phyloP scores from a whole-genome alignment of 2,888 invertebrate genomes.

The Teleogryllus oceanicus region DNA sequence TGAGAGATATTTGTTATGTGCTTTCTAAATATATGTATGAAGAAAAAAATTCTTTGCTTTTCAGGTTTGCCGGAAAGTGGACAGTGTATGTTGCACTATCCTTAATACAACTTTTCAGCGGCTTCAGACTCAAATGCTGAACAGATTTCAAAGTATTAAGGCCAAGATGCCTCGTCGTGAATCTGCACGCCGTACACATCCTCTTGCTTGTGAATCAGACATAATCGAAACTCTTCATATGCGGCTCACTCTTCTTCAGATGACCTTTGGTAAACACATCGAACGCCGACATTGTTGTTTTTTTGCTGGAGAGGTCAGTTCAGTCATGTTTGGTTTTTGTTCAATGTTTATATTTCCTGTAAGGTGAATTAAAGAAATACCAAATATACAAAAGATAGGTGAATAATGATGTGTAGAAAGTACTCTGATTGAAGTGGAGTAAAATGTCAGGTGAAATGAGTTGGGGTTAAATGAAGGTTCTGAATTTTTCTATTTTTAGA shows the following conservation, averaged over 20 bases:
- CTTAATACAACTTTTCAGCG: constrained; percentile 82
- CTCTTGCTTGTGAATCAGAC: constrained; percentile 85
- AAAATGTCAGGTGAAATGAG: too few species aligned
- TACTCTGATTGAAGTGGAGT: too few species aligned
- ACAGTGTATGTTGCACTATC: constrained; percentile 71
- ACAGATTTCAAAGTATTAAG: constrained; percentile 82
- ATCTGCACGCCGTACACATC: constrained; percentile 85
- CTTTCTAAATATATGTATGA: too few species aligned
- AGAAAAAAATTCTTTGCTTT: constrained; percentile 37
- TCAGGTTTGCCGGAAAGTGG: constrained; percentile 79
- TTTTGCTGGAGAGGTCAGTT: constrained; percentile 84
- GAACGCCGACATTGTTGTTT: constrained; percentile 91
- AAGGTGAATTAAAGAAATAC: too few species aligned
- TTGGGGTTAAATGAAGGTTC: background rate
- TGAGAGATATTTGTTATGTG: too few species aligned
- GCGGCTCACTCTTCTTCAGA: constrained; percentile 83
- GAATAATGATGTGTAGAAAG: background rate
- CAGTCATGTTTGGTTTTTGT: background rate
- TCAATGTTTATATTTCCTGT: background rate
- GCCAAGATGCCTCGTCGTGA: constrained; percentile 88
- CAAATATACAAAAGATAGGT: too few species aligned
- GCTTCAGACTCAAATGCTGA: constrained; percentile 78
- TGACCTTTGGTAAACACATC: constrained; percentile 93
- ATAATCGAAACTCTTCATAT: constrained; percentile 91
- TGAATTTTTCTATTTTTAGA: constrained; percentile 52